Conservation (phyloP, 2,113 vertebrate species). For the Malurus melanocephalus region DNA sequence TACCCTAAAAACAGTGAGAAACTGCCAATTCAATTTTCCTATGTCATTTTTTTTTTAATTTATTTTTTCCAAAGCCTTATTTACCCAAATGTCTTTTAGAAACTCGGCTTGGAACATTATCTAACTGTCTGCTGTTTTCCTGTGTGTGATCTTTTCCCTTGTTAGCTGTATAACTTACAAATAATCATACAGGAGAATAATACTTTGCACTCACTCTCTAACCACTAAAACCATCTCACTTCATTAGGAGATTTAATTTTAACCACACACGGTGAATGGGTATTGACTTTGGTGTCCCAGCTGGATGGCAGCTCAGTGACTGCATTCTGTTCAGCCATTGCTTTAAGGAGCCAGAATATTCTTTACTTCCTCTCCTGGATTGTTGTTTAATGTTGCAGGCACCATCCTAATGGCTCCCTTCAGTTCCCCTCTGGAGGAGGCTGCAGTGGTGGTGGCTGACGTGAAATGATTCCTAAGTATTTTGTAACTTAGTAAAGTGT, state of each 20-base stretch:
- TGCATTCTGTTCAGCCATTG: conserved; percentile 44
- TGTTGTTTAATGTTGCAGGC: conserved; percentile 66
- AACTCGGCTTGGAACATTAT: conserved; percentile 29
- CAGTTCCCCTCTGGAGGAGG: conserved; percentile 47
- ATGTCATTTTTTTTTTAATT: neutral
- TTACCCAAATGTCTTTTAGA: conserved; percentile 29
- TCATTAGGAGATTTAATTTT: conserved; percentile 66
- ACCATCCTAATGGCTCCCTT: conserved; percentile 64
- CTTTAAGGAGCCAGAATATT: conserved; percentile 52
- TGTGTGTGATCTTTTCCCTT: conserved; percentile 55
- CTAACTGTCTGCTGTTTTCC: conserved; percentile 37
- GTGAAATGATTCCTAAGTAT: conserved; percentile 45
- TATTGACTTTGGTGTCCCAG: conserved; percentile 63
- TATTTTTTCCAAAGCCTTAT: conserved; percentile 12
- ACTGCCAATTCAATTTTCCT: neutral
- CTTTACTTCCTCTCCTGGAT: conserved; percentile 55
- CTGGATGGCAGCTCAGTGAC: conserved; percentile 50
- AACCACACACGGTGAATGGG: conserved; percentile 46
- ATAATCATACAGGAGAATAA: conserved; percentile 58
- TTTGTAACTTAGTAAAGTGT: conserved; percentile 61
- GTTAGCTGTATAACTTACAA: conserved; percentile 48
- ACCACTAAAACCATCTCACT: conserved; percentile 57
- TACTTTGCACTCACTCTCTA: conserved; percentile 51
- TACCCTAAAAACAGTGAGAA: conserved; percentile 15
- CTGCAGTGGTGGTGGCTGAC: conserved; percentile 35